Conservation (phyloP, 2,113 vertebrate genomes). For the Odobenus rosmarus region DNA sequence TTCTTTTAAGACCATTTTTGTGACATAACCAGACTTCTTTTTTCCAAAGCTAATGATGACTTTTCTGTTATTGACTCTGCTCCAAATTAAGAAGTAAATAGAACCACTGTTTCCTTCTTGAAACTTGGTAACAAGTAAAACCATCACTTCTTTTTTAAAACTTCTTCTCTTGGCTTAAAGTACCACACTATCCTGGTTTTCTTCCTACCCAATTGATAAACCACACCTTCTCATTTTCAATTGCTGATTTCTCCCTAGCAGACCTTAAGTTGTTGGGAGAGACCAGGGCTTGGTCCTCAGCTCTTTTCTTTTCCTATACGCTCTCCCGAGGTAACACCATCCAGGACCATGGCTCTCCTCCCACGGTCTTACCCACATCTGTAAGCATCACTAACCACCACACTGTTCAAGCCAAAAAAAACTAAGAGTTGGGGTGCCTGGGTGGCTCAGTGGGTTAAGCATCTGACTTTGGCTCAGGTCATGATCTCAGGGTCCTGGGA, state of each 20-base stretch:
- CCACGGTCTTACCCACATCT: not conserved
- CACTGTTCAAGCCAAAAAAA: not conserved
- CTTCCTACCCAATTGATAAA: not conserved
- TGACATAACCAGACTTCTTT: not conserved
- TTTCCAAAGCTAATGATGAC: slow-evolving; percentile 15
- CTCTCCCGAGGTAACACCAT: not conserved
- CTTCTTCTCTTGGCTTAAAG: not conserved
- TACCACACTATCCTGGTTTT: not conserved
- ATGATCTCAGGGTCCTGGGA: not conserved
- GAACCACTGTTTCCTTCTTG: slow-evolving; percentile 5
- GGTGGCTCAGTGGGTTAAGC: not conserved
- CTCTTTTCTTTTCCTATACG: not conserved
- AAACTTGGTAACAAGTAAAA: not conserved
- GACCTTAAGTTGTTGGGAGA: not conserved
- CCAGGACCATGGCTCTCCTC: not conserved
- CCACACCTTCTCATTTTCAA: not conserved
- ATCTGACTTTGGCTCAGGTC: not conserved
- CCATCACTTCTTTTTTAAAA: not conserved
- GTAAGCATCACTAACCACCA: not conserved
- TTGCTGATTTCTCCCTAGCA: not conserved
- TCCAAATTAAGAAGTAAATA: not conserved
- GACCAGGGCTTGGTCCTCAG: not conserved
- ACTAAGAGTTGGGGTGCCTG: not conserved
- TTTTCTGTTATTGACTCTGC: not conserved
- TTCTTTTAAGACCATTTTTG: not conserved